Percentiles rank a stretch among this genome's conserved stretches.
Evolutionary conservation across 2,797 vertebrate species (phyloP).

Genomic region (Onychomys leucogaster): DNA sequence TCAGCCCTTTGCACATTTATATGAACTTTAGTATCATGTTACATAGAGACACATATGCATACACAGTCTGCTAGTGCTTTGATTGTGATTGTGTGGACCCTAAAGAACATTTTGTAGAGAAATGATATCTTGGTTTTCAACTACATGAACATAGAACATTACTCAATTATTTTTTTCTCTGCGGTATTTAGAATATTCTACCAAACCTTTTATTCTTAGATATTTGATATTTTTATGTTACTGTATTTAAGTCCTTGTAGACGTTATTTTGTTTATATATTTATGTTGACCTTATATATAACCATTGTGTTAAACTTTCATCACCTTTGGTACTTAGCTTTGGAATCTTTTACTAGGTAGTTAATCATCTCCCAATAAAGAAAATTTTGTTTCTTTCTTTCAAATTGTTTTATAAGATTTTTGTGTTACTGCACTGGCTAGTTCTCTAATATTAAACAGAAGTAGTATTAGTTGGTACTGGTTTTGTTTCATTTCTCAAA

Average conservation of each 20-base stretch:
- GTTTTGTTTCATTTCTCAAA: conserved; percentile 38
- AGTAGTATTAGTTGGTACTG: not conserved
- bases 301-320: conserved; percentile 33
- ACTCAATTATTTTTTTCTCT: conserved; percentile 45
- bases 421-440: conserved; percentile 19
- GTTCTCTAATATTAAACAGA: conserved; percentile 14
- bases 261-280: conserved; percentile 31
- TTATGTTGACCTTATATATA: conserved; percentile 12
- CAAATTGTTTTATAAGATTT: not conserved
- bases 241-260: not conserved
- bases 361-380: conserved; percentile 6
- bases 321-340: conserved; percentile 19
- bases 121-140: conserved; percentile 54
- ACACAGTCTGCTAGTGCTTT: not conserved
- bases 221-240: conserved; percentile 33
- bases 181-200: conserved; percentile 23
- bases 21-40: conserved; percentile 61
- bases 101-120: conserved; percentile 30
- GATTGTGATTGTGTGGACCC: conserved; percentile 9
- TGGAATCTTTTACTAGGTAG: conserved; percentile 1
- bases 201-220: conserved; percentile 5
- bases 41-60: not conserved
- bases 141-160: conserved; percentile 8
- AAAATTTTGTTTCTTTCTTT: conserved; percentile 34
- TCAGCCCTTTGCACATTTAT: conserved; percentile 41